These are phyloP conservation scores for Dipodomys ordii DNA, from an alignment of 2,113 vertebrate species.

Conservation along the genomic window DNA sequence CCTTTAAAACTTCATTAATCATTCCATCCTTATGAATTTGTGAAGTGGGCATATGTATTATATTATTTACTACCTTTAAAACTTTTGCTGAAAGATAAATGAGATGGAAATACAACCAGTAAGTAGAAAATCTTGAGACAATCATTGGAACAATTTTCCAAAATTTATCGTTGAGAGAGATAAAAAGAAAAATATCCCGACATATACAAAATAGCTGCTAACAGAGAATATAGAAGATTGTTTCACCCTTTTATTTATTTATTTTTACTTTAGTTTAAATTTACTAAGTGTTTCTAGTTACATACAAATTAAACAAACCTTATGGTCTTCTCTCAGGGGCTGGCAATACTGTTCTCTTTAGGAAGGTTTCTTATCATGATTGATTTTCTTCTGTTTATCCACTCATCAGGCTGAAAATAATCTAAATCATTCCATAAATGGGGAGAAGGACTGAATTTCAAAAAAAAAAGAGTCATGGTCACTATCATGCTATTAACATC, in stretches of 20 bases:
- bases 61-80: neutral
- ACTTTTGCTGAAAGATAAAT: neutral
- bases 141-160: neutral
- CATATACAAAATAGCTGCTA: neutral
- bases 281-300: neutral
- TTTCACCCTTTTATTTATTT: neutral
- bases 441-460: neutral
- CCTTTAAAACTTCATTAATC: neutral
- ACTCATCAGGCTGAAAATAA: neutral
- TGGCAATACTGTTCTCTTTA: neutral
- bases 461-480: neutral
- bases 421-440: neutral
- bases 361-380: neutral
- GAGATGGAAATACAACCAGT: neutral
- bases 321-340: neutral
- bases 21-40: neutral
- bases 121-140: slow-evolving; percentile 5
- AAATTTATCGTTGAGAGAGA: neutral
- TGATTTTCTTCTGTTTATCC: neutral
- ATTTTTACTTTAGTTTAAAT: neutral
- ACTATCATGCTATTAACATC: neutral
- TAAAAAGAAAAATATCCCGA: neutral
- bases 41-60: neutral
- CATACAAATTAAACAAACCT: neutral
- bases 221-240: neutral